Conservation (phyloP, 2,113 vertebrate genomes). For the Engraulis encrasicolus region DNA sequence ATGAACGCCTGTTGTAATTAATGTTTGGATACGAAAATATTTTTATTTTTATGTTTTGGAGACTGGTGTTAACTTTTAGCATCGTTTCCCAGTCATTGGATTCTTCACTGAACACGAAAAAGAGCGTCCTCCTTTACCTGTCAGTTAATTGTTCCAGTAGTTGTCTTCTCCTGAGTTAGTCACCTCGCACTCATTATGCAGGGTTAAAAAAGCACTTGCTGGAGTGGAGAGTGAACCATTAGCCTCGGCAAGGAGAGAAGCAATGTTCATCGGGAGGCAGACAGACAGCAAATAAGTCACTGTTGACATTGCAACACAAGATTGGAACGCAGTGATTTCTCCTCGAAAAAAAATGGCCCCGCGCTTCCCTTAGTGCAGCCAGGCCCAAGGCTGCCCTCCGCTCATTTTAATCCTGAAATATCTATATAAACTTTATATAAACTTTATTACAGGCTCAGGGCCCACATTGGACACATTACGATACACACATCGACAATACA, state of each 20-base stretch:
- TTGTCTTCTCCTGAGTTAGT: not conserved
- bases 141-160: not conserved
- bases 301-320: constrained; percentile 34
- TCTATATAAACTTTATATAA: too few relatives aligned
- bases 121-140: not conserved
- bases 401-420: not conserved
- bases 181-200: not conserved
- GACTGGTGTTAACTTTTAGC: not conserved
- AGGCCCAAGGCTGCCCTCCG: not conserved
- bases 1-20: not conserved
- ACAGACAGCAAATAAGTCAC: constrained; percentile 28
- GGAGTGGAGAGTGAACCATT: constrained; percentile 10
- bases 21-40: too few relatives aligned
- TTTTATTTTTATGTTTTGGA: too few relatives aligned
- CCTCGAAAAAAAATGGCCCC: not conserved
- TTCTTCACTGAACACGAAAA: too few relatives aligned
- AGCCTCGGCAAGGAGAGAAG: constrained; percentile 4
- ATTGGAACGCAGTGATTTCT: not conserved
- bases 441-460: too few relatives aligned
- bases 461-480: too few relatives aligned
- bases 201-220: not conserved
- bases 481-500: too few relatives aligned
- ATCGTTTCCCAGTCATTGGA: not conserved
- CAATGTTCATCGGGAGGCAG: not conserved
- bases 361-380: constrained; percentile 6